A percentile compares a stretch with the other conserved stretches of the same genome.
Evolutionary conservation across 2,888 invertebrate genomes (phyloP).

Genomic region (Stramonita haemastoma): DNA sequence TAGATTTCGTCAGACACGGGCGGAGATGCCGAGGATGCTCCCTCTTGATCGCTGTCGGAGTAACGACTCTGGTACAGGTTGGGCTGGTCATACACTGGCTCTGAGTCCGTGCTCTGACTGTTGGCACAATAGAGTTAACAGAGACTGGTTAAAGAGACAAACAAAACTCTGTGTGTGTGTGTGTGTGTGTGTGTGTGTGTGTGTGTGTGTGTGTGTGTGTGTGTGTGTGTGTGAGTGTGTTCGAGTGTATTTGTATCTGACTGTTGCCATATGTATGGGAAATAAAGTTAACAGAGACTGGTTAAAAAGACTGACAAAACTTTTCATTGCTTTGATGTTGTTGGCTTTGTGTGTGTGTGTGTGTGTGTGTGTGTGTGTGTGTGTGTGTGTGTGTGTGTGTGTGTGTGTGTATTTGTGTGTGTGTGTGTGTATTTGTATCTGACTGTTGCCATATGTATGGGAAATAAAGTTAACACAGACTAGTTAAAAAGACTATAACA

Average conservation of each 20-base stretch:
- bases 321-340: too few relatives aligned
- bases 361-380: background rate
- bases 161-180: too few relatives aligned
- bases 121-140: constrained; percentile 25
- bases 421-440: too few relatives aligned
- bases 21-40: constrained; percentile 76
- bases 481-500: too few relatives aligned
- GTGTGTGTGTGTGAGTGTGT: background rate
- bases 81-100: constrained; percentile 82
- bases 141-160: too few relatives aligned
- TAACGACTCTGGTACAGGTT: constrained; percentile 69
- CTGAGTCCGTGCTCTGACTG: constrained; percentile 74
- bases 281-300: background rate
- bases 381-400: background rate
- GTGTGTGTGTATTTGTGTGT: background rate
- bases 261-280: too few relatives aligned
- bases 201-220: background rate
- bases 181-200: too few relatives aligned
- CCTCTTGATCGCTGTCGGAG: constrained; percentile 69
- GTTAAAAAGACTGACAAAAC: too few relatives aligned
- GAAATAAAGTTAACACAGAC: too few relatives aligned
- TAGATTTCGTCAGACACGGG: constrained; percentile 67
- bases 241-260: background rate
- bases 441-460: background rate
- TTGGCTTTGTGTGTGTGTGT: too few relatives aligned